Evolutionary conservation across 2,797 vertebrate species (phyloP).

Genomic region (Microctenopoma steveboyesi): DNA sequence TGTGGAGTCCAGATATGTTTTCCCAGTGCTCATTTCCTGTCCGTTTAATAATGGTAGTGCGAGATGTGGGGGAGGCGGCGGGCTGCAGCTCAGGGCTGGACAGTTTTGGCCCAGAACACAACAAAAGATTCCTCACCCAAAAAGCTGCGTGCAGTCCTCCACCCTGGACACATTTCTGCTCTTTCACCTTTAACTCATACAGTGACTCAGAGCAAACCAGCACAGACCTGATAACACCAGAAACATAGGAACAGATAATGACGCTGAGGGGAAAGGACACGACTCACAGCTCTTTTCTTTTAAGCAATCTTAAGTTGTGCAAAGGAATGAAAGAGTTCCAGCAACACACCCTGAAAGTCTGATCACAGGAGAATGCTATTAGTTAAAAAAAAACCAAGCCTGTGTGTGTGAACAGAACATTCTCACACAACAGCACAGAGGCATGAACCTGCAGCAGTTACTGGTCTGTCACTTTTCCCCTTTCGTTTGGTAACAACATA

Average conservation of each 20-base stretch:
- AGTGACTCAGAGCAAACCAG: constrained; percentile 42
- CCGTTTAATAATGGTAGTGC: neutral
- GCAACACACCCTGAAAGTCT: constrained; percentile 61
- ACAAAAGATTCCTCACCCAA: constrained; percentile 7
- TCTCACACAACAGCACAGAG: neutral
- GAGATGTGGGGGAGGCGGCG: constrained; percentile 23
- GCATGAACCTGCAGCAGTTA: neutral
- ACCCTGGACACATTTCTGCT: constrained; percentile 4
- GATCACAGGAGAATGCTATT: constrained; percentile 56
- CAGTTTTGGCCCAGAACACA: constrained; percentile 2
- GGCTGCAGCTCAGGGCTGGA: constrained; percentile 2
- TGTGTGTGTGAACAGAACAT: neutral
- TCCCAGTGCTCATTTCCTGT: constrained; percentile 43
- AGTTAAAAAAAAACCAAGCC: constrained; percentile 11
- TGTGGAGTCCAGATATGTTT: constrained; percentile 6
- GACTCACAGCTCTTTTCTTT: neutral
- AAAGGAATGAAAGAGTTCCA: constrained; percentile 22
- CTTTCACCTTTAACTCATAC: constrained; percentile 56
- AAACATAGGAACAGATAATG: neutral
- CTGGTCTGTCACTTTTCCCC: neutral
- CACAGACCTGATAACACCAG: constrained; percentile 50
- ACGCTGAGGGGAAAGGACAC: neutral
- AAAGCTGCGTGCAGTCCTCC: neutral
- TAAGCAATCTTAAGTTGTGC: constrained; percentile 7
- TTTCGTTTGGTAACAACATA: too few species aligned